These are phyloP conservation scores for Anas capensis DNA, from an alignment of 2,797 vertebrate genomes.

Conservation along the genomic window DNA sequence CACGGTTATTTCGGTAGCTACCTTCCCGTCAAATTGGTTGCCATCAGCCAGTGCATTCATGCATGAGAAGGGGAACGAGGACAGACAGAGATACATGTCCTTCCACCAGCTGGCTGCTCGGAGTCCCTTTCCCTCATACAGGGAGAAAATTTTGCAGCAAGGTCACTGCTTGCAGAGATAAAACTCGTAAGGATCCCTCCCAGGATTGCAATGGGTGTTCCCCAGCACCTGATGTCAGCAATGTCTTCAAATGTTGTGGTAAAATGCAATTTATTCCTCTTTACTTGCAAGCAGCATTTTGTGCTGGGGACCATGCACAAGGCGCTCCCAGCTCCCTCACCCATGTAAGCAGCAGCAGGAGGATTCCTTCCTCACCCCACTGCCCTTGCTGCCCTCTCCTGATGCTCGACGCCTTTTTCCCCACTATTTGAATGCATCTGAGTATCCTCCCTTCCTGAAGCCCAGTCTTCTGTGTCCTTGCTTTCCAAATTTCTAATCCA, in stretches of 20 bases:
- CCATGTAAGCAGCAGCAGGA: neutral
- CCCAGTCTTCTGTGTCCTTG: too few species aligned
- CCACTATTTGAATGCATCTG: neutral
- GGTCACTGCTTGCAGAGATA: neutral
- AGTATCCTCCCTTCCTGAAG: neutral
- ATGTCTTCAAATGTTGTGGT: neutral
- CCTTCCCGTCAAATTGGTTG: neutral
- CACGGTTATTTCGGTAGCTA: neutral
- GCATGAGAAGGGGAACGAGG: neutral
- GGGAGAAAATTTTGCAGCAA: neutral
- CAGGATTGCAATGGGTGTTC: neutral
- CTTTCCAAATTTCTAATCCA: neutral
- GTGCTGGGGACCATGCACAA: too few species aligned
- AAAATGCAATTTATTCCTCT: neutral
- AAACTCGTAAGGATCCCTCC: neutral
- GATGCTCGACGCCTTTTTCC: neutral
- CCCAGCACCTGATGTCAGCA: neutral
- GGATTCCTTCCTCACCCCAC: too few species aligned
- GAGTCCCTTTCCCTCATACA: neutral
- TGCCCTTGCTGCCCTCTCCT: neutral
- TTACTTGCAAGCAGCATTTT: neutral
- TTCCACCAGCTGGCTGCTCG: fast-evolving
- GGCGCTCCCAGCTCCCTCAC: neutral
- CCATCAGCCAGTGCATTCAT: neutral
- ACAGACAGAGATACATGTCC: neutral